These are phyloP conservation scores for Rhopilema esculentum DNA, from an alignment of 30 jellyfish, hydroid and myxozoan genomes.

Conservation along the genomic window DNA sequence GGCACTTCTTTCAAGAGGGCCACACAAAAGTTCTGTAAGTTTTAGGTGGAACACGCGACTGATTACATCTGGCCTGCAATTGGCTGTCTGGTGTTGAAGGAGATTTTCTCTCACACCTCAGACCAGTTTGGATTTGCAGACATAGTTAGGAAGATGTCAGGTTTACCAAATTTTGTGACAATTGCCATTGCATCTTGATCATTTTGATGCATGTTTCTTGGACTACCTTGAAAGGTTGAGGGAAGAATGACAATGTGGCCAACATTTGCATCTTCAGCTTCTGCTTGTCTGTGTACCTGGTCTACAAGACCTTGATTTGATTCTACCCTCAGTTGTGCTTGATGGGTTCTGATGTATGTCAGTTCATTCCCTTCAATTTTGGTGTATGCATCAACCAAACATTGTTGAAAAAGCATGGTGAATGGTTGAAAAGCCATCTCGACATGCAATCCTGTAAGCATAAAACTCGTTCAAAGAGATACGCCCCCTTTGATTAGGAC, in stretches of 20 bases:
- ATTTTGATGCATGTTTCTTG: slow-evolving; percentile 64
- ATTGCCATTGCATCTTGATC: slow-evolving; percentile 74
- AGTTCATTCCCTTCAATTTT: no score
- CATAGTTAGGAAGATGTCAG: no score
- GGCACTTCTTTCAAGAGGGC: slow-evolving; percentile 18
- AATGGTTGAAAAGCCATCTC: no score
- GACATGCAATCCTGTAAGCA: slow-evolving; percentile 59
- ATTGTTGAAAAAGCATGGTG: no score
- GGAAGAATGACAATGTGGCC: slow-evolving; percentile 74
- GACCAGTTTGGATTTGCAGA: no score
- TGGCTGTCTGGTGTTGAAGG: no score
- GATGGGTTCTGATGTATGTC: slow-evolving; percentile 42
- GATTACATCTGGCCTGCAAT: no score
- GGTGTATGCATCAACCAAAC: no score
- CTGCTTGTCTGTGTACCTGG: slow-evolving; percentile 48
- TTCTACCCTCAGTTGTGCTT: no score
- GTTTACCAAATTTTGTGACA: no score
- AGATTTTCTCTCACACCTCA: no score
- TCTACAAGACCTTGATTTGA: slow-evolving; percentile 60
- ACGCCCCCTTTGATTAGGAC: slow-evolving; percentile 3
- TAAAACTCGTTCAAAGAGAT: slow-evolving; percentile 46
- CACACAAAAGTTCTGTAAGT: slow-evolving; percentile 37
- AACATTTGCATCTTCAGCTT: slow-evolving; percentile 20
- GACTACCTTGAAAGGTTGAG: slow-evolving; percentile 55
- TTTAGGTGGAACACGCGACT: slow-evolving; percentile 55